Evolutionary conservation across 2,888 invertebrate genomes (phyloP).

Genomic region (Synanthedon tipuliformis): DNA sequence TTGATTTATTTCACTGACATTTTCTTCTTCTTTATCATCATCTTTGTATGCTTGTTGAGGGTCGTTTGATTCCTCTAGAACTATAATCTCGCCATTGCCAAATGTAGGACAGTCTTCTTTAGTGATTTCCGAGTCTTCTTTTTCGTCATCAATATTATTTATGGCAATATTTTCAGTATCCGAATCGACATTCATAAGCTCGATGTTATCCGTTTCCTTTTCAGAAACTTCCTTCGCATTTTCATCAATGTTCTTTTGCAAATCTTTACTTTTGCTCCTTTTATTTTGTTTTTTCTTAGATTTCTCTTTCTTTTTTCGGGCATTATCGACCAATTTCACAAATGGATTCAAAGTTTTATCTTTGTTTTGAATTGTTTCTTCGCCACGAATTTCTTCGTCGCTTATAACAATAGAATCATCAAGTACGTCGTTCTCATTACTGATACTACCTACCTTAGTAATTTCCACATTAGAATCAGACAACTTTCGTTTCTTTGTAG

Average conservation of each 20-base stretch:
- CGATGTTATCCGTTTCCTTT: not conserved
- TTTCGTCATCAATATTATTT: too few relatives aligned
- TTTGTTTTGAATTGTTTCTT: slow-evolving; percentile 9
- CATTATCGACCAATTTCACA: slow-evolving; percentile 51
- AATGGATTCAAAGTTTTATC: slow-evolving; percentile 43
- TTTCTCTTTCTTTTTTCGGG: slow-evolving; percentile 45
- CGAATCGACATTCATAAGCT: too few relatives aligned
- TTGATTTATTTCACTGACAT: not conserved
- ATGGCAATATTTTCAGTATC: too few relatives aligned
- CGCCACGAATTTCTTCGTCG: slow-evolving; percentile 47
- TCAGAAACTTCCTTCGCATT: slow-evolving; percentile 2
- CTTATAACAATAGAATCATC: slow-evolving; percentile 44
- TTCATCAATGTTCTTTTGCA: slow-evolving; percentile 5
- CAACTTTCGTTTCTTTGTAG: slow-evolving; percentile 55
- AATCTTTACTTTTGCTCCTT: slow-evolving; percentile 8
- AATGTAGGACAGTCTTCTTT: too few relatives aligned
- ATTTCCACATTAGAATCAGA: slow-evolving; percentile 42
- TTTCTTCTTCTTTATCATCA: not conserved
- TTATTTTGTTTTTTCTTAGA: slow-evolving; percentile 19
- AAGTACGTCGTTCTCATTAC: slow-evolving; percentile 41
- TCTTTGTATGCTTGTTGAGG: slow-evolving; percentile 1
- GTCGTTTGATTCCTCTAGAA: slow-evolving; percentile 12
- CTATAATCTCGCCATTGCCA: slow-evolving; percentile 4
- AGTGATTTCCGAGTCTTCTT: too few relatives aligned
- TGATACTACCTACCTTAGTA: slow-evolving; percentile 48